These are phyloP conservation scores for Pandemis heparana DNA, from an alignment of 2,888 invertebrate genomes.

Conservation along the genomic window DNA sequence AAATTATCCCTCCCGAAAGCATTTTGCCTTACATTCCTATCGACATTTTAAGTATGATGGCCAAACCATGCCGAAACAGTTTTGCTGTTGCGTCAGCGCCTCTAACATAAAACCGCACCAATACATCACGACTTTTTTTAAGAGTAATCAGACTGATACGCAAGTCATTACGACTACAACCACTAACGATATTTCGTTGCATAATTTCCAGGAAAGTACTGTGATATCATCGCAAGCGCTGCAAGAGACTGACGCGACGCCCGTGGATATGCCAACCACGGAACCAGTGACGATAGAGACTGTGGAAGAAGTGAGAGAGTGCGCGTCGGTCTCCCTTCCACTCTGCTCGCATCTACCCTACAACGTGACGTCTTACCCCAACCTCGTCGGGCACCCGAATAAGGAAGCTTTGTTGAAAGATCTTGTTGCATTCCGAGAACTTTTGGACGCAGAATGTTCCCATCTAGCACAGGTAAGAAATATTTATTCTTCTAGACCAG, in stretches of 20 bases:
- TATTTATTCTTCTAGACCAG: background rate
- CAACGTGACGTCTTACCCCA: constrained; percentile 94
- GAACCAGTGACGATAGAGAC: constrained; percentile 70
- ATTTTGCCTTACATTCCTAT: background rate
- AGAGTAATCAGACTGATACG: constrained; percentile 1
- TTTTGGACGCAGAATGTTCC: constrained; percentile 97
- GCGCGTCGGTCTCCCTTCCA: constrained; percentile 87
- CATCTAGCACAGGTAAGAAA: constrained; percentile 89
- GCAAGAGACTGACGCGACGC: constrained; percentile 72
- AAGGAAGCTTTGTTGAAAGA: constrained; percentile 88
- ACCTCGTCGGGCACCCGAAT: constrained; percentile 89
- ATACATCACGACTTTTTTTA: constrained; percentile 8
- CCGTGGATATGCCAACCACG: constrained; percentile 71
- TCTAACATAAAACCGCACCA: constrained; percentile 4
- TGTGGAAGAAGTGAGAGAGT: constrained; percentile 88
- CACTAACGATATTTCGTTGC: constrained; percentile 16
- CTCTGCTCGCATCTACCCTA: constrained; percentile 91
- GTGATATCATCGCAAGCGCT: constrained; percentile 77
- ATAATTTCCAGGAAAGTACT: constrained; percentile 73
- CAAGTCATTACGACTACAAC: background rate
- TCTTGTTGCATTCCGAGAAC: constrained; percentile 92
- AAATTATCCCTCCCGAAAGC: background rate
- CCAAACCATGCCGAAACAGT: background rate
- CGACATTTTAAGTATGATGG: background rate
- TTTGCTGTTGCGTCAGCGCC: background rate